phyloP scores from a whole-genome alignment of 2,113 vertebrate genomes.

The Heterotilapia buettikoferi region DNA sequence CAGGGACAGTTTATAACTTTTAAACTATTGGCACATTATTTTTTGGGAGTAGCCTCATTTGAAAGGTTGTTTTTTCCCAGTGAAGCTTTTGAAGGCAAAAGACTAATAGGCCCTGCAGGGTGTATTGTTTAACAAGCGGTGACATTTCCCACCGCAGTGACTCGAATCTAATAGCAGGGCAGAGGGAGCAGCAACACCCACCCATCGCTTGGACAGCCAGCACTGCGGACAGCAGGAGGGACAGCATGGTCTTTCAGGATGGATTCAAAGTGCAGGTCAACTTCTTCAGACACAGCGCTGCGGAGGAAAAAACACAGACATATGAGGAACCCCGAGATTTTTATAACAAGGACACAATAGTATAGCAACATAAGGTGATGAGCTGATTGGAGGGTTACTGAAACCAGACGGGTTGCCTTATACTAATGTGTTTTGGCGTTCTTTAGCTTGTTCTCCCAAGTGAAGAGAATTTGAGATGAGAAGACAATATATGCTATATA shows the following conservation, averaged over 20 bases:
- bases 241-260: slow-evolving; percentile 52
- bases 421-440: not conserved
- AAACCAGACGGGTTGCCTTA: not conserved
- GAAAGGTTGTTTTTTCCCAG: slow-evolving; percentile 18
- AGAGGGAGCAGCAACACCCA: slow-evolving; percentile 39
- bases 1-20: not conserved
- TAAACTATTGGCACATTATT: slow-evolving; percentile 9
- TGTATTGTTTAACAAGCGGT: slow-evolving; percentile 31
- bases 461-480: not conserved
- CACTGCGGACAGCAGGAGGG: slow-evolving; percentile 60
- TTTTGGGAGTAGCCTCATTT: slow-evolving; percentile 19
- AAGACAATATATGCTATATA: not conserved
- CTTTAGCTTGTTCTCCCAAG: not conserved
- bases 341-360: not conserved
- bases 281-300: slow-evolving; percentile 63
- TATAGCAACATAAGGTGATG: not conserved
- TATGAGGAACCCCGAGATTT: not conserved
- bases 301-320: slow-evolving; percentile 18
- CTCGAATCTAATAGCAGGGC: slow-evolving; percentile 25
- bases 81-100: slow-evolving; percentile 25
- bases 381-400: not conserved
- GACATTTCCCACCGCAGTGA: slow-evolving; percentile 16
- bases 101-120: slow-evolving; percentile 25
- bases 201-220: slow-evolving; percentile 60
- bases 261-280: slow-evolving; percentile 19